These are phyloP conservation scores for Trematomus bernacchii DNA, from an alignment of 2,797 vertebrate genomes.

Conservation along the genomic window DNA sequence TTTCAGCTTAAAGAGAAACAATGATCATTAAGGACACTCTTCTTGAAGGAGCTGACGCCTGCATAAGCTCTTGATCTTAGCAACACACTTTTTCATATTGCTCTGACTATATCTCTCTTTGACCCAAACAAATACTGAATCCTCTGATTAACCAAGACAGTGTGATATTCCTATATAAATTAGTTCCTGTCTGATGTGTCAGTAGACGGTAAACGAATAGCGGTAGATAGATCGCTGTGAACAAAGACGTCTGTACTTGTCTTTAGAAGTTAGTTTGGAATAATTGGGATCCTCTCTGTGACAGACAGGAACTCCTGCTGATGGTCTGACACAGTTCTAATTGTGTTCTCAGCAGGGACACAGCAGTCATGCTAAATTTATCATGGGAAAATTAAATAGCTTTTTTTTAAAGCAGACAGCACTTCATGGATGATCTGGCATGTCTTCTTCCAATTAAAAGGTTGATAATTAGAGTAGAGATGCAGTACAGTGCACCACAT, in stretches of 20 bases:
- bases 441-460: not conserved
- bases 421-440: constrained; percentile 5
- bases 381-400: not conserved
- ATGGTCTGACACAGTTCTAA: constrained; percentile 15
- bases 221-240: not conserved
- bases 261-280: not conserved
- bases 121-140: constrained; percentile 14
- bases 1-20: constrained; percentile 27
- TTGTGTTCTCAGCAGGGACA: constrained; percentile 23
- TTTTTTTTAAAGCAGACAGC: too few species aligned
- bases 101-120: not conserved
- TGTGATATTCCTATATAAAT: constrained; percentile 16
- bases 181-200: constrained; percentile 12
- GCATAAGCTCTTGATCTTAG: constrained; percentile 56
- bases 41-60: constrained; percentile 31
- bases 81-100: constrained; percentile 5
- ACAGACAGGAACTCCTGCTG: constrained; percentile 19
- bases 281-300: constrained; percentile 23
- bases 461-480: not conserved
- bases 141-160: constrained; percentile 20
- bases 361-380: not conserved
- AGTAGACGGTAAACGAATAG: not conserved
- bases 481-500: not conserved
- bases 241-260: constrained; percentile 3
- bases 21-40: constrained; percentile 20